Percentiles rank a stretch among this genome's conserved stretches.
Evolutionary conservation across 2,797 vertebrate genomes (phyloP).

Genomic region (Acanthopagrus latus): DNA sequence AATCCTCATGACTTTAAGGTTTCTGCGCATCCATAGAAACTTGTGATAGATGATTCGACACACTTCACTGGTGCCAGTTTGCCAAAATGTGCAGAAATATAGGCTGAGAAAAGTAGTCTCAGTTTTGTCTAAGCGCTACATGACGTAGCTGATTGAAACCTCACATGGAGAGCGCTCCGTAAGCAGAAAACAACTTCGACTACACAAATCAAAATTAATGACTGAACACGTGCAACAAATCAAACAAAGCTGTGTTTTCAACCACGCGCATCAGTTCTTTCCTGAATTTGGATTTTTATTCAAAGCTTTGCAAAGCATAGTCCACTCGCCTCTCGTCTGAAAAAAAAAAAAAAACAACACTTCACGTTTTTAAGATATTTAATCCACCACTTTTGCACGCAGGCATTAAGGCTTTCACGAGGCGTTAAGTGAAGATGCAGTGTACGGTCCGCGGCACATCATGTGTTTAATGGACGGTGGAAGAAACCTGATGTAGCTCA

Average conservation of each 20-base stretch:
- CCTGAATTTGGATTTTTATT: neutral
- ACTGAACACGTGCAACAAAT: neutral
- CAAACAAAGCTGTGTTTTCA: too few relatives aligned
- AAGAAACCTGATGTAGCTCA: neutral
- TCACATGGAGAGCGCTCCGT: too few relatives aligned
- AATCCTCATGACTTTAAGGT: too few relatives aligned
- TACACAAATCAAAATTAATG: neutral
- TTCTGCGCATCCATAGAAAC: too few relatives aligned
- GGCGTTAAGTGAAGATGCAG: neutral
- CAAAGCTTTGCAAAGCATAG: neutral
- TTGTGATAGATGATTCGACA: too few relatives aligned
- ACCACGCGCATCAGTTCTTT: neutral
- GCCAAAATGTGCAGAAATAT: too few relatives aligned
- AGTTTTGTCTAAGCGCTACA: too few relatives aligned
- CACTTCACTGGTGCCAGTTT: too few relatives aligned
- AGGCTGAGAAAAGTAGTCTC: too few relatives aligned
- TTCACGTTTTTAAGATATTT: neutral
- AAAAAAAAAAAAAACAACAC: slow-evolving; percentile 10
- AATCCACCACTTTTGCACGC: neutral
- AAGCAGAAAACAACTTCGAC: too few relatives aligned
- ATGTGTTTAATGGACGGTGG: neutral
- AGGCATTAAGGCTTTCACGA: neutral
- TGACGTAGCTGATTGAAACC: too few relatives aligned
- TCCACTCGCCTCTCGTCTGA: too few relatives aligned
- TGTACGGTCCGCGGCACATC: neutral